Conservation (phyloP, 2,888 invertebrate genomes). For the Chrysolina americana region DNA sequence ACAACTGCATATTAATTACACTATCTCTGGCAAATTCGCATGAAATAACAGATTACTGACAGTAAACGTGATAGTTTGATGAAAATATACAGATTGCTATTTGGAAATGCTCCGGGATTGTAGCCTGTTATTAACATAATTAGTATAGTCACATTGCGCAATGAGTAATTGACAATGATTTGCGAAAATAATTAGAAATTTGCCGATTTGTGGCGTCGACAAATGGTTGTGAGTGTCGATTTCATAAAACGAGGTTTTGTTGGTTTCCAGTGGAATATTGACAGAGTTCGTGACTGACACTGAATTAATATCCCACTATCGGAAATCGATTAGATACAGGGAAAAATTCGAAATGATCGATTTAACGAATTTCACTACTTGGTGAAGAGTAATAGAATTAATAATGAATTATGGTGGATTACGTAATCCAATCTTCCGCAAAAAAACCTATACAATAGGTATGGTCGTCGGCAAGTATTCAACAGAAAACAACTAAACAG, state of each 20-base stretch:
- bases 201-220: not conserved
- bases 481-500: too few species aligned
- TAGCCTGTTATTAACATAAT: constrained; percentile 6
- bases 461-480: too few species aligned
- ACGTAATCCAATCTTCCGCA: too few species aligned
- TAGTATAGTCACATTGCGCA: not conserved
- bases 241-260: not conserved
- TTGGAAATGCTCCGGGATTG: not conserved
- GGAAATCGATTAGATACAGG: too few species aligned
- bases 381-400: too few species aligned
- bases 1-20: not conserved
- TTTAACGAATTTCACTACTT: too few species aligned
- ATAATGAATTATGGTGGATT: too few species aligned
- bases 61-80: constrained; percentile 10
- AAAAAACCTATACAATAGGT: too few species aligned
- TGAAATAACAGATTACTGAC: constrained; percentile 18
- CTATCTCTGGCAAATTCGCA: not conserved
- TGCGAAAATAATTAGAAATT: constrained; percentile 9
- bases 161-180: not conserved
- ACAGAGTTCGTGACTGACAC: too few species aligned
- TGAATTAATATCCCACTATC: too few species aligned
- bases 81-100: not conserved
- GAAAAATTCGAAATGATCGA: too few species aligned
- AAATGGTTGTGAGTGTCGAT: not conserved
- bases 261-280: too few species aligned